A percentile compares a stretch with the other conserved stretches of the same genome.
Conservation (phyloP, 2,888 invertebrate genomes). For the Eupeodes luniger region DNA sequence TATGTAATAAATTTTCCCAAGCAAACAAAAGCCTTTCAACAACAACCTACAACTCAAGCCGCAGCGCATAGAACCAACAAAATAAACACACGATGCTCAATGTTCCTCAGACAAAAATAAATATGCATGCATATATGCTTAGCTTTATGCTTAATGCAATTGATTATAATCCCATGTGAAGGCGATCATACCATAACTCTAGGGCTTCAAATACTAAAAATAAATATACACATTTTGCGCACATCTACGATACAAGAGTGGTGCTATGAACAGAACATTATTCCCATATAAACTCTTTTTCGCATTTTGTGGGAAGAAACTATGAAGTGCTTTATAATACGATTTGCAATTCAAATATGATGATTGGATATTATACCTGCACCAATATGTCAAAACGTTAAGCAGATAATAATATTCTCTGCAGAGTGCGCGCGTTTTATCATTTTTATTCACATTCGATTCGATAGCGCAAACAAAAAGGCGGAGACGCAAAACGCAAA, state of each 20-base stretch:
- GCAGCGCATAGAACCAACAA: background rate
- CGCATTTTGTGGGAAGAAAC: constrained; percentile 64
- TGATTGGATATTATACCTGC: constrained; percentile 72
- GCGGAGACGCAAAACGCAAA: constrained; percentile 36
- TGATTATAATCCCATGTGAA: constrained; percentile 60
- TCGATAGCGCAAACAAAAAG: constrained; percentile 46
- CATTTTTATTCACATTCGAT: background rate
- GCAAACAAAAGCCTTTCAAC: too few species aligned
- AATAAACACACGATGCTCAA: constrained; percentile 51
- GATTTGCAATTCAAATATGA: constrained; percentile 76
- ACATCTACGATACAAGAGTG: background rate
- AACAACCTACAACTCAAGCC: too few species aligned
- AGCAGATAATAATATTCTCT: constrained; percentile 58
- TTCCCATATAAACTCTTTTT: constrained; percentile 2
- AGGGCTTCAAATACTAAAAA: constrained; percentile 42
- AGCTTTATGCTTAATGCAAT: constrained; percentile 37
- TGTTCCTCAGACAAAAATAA: constrained; percentile 35
- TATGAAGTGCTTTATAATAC: constrained; percentile 45
- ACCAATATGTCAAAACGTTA: constrained; percentile 74
- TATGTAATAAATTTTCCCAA: too few species aligned
- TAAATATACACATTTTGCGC: constrained; percentile 16
- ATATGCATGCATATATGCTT: constrained; percentile 7
- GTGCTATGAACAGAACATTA: background rate
- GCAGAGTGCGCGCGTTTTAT: constrained; percentile 4
- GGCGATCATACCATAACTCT: constrained; percentile 53